Base-by-base conservation (phyloP, 2,888 invertebrate species). In the Lordiphosa andalusiaca region DNA sequence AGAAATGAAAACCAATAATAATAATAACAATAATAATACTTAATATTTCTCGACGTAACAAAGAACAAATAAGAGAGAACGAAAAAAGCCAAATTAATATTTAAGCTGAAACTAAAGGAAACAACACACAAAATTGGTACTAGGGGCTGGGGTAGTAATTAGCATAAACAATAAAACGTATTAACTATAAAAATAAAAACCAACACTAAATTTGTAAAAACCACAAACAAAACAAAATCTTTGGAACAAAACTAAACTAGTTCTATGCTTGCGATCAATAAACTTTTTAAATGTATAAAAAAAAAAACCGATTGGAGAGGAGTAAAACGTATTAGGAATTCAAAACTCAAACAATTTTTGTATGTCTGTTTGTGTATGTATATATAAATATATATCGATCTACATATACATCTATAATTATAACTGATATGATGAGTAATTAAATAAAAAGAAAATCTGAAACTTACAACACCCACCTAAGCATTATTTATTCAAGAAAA, bases 111-210 rank as follows among this genome's bases (percentile, higher is more conserved):
- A 68, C 65, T 65, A 51, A 59, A 63, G 39, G 36, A 53, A 40
- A 12, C 53, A 54, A 55, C n/a, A 52, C 33, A 57, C 63, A 49
- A 23, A 36, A 47, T 40, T 78, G 77, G 75, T 78, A 77, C 77
- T 82, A 82, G 77, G 82, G 78, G 73, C 66, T 75, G 82, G 77
- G 77, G 77, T 77, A 77, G 77, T 23, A 67, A 78, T 65, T 73
- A 82, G 58, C 23, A 48, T 53, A 57, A 47, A 48, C 50, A 59
- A 69, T 42, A 57, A 52, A 57, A 47, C 19, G 30, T 40, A 63
- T 48, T 53, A 56, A 48, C 70, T 47, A 44, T 63, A 59, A 72
- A 42, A 16, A n/a, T 12, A 10, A 59, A 12, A 25, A 35, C 51
- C 19, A 47, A 49, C 53, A 44, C 42, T 44, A 62, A 66, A 63